Conservation (phyloP, 2,888 invertebrate genomes). For the Lithosia quadra region DNA sequence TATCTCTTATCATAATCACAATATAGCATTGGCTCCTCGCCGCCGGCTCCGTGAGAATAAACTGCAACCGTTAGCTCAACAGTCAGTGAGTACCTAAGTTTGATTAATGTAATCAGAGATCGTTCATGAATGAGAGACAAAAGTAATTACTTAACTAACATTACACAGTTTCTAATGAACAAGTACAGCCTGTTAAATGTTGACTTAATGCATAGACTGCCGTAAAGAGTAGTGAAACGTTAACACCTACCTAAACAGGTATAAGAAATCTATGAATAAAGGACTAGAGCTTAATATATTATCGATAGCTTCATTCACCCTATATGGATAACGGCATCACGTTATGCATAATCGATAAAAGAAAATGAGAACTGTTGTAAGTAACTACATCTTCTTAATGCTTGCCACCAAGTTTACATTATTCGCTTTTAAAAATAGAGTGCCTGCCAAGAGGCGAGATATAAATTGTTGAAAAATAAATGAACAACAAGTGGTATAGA, state of each 20-base stretch:
- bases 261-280: slow-evolving; percentile 10
- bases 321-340: not conserved
- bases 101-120: not conserved
- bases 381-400: slow-evolving; percentile 15
- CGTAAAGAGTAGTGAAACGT: not conserved
- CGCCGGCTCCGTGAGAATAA: slow-evolving; percentile 17
- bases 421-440: slow-evolving; percentile 44
- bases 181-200: not conserved
- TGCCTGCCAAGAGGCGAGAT: slow-evolving; percentile 53
- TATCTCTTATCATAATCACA: not conserved
- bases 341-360: slow-evolving; percentile 12
- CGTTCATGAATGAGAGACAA: not conserved
- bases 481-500: slow-evolving; percentile 63
- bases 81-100: not conserved
- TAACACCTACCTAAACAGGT: not conserved
- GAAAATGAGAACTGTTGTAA: slow-evolving; percentile 17
- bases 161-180: not conserved
- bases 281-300: not conserved
- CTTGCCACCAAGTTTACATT: slow-evolving; percentile 34
- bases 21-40: not conserved
- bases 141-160: not conserved
- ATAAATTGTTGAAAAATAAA: slow-evolving; percentile 68
- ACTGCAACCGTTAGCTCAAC: not conserved
- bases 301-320: not conserved
- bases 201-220: not conserved